Conservation (phyloP, 2,888 invertebrate genomes). For the Dorcus hopei region DNA sequence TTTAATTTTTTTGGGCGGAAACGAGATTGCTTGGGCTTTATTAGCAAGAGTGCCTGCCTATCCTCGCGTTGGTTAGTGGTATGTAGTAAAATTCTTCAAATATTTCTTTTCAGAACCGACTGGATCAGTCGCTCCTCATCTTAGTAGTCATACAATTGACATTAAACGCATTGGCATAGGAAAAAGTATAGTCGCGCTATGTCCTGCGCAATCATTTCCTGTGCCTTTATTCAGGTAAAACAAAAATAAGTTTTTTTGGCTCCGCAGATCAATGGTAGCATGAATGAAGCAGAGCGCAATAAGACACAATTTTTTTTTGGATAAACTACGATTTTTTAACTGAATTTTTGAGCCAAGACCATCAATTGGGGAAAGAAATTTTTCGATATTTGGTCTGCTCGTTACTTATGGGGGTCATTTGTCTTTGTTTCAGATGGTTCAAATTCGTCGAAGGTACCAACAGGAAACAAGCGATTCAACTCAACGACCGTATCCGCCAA, state of each 20-base stretch:
- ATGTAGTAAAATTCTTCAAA: no score
- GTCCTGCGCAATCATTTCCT: slow-evolving; percentile 73
- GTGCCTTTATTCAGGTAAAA: slow-evolving; percentile 71
- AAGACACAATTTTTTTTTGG: not conserved
- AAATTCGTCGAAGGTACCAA: slow-evolving; percentile 87
- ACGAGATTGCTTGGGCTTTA: no score
- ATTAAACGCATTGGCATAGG: slow-evolving; percentile 38
- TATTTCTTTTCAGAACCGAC: slow-evolving; percentile 58
- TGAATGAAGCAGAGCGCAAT: not conserved
- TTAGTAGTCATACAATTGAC: slow-evolving; percentile 59
- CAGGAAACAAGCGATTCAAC: slow-evolving; percentile 82
- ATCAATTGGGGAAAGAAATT: no score
- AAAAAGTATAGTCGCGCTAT: slow-evolving; percentile 57
- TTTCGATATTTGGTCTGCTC: not conserved
- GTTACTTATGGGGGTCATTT: not conserved
- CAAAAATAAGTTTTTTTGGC: not conserved
- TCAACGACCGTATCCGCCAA: slow-evolving; percentile 87
- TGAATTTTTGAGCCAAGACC: no score
- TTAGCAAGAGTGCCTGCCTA: no score
- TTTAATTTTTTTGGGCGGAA: no score
- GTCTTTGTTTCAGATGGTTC: slow-evolving; percentile 81
- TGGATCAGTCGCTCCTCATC: slow-evolving; percentile 64
- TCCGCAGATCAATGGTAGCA: not conserved
- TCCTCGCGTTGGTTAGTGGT: no score
- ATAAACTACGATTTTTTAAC: no score